phyloP scores from a whole-genome alignment of 2,797 vertebrate species.

The Amblyopsis hoosieri region DNA sequence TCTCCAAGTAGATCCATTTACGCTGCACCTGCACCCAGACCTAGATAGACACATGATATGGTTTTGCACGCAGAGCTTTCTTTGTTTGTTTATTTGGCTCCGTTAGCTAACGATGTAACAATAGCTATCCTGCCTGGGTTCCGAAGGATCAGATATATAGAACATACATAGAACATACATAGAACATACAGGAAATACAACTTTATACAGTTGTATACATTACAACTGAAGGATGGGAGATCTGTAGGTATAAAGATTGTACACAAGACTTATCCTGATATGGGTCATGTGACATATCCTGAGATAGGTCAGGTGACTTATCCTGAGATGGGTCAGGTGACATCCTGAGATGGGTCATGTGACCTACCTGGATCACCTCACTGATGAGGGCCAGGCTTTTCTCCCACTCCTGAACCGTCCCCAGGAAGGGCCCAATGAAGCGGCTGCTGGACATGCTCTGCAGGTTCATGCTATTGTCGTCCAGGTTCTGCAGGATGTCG shows the following conservation, averaged over 20 bases:
- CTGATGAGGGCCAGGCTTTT: slow-evolving; percentile 90
- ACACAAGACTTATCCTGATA: too few relatives aligned
- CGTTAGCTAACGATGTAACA: too few relatives aligned
- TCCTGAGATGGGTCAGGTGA: slow-evolving; percentile 88
- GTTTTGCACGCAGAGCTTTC: background rate
- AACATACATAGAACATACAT: too few relatives aligned
- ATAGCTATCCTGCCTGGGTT: too few relatives aligned
- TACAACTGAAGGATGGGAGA: background rate
- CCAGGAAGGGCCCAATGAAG: slow-evolving; percentile 91
- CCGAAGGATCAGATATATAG: too few relatives aligned
- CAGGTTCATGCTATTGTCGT: slow-evolving; percentile 90
- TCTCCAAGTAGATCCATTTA: slow-evolving; percentile 98
- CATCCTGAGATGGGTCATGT: background rate
- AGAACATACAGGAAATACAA: too few relatives aligned
- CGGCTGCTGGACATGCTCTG: slow-evolving; percentile 92
- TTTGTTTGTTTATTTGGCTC: too few relatives aligned
- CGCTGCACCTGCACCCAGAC: slow-evolving; percentile 92
- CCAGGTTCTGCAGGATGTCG: slow-evolving; percentile 86
- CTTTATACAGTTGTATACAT: too few relatives aligned
- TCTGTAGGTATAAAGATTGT: too few relatives aligned
- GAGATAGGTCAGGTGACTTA: slow-evolving; percentile 53
- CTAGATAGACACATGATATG: slow-evolving; percentile 60
- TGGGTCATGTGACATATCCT: too few relatives aligned
- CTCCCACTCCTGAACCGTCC: slow-evolving; percentile 88
- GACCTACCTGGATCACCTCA: slow-evolving; percentile 91